Evolutionary conservation across 2,113 vertebrate genomes (phyloP).

Genomic region (Galeopterus variegatus): DNA sequence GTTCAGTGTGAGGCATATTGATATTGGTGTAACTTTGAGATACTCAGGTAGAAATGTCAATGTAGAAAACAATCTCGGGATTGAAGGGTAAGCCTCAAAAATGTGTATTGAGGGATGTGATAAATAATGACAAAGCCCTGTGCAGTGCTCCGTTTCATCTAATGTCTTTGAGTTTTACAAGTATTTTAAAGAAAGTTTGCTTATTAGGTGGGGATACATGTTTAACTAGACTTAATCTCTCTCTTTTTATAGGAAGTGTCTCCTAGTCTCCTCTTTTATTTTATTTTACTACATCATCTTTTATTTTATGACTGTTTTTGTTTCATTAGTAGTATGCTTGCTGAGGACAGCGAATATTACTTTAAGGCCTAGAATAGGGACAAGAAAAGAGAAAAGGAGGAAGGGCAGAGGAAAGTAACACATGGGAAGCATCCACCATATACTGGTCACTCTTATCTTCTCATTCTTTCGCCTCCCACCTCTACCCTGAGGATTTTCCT

Average conservation of each 20-base stretch:
- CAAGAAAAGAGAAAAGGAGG: not conserved
- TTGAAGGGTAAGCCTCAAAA: not conserved
- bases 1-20: not conserved
- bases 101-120: not conserved
- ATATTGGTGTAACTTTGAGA: not conserved
- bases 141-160: not conserved
- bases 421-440: rapidly evolving
- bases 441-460: not conserved
- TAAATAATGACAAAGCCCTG: not conserved
- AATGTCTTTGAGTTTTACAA: not conserved
- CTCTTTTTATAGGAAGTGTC: not conserved
- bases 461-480: not conserved
- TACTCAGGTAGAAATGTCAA: not conserved
- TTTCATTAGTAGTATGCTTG: not conserved
- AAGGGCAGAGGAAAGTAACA: not conserved
- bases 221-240: not conserved
- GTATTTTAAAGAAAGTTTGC: not conserved
- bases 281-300: not conserved
- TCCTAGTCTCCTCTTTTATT: not conserved
- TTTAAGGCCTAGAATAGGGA: not conserved
- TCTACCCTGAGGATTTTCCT: not conserved
- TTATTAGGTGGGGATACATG: not conserved
- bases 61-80: not conserved
- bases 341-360: not conserved
- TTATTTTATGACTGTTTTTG: not conserved